Percentiles rank a stretch among this genome's conserved stretches.
phyloP scores from a whole-genome alignment of 2,797 vertebrate genomes.

The Arnoldichthys spilopterus region DNA sequence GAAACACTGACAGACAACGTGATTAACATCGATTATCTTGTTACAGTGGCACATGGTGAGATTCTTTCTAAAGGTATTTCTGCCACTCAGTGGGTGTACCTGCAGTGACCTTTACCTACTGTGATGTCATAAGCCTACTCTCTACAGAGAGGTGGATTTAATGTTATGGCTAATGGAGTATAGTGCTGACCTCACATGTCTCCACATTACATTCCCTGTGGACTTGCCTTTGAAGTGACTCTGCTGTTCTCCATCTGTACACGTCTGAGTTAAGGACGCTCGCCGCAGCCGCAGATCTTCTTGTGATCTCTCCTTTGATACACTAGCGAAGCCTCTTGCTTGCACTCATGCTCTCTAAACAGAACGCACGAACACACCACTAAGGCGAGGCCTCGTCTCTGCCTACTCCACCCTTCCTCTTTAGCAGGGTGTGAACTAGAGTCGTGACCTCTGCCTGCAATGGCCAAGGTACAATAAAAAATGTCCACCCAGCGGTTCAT shows the following conservation, averaged over 20 bases:
- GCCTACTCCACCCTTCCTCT: constrained; percentile 46
- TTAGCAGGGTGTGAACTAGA: constrained; percentile 5
- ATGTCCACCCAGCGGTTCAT: background rate
- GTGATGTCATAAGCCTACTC: too few species aligned
- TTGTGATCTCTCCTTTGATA: constrained; percentile 14
- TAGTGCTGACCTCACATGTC: background rate
- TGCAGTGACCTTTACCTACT: background rate
- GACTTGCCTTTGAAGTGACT: constrained; percentile 1
- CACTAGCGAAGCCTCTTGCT: background rate
- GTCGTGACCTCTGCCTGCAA: constrained; percentile 22
- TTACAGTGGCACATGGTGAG: too few species aligned
- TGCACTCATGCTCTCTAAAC: background rate
- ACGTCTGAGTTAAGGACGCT: background rate
- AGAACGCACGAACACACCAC: constrained; percentile 6
- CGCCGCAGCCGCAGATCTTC: constrained; percentile 2
- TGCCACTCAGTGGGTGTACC: too few species aligned
- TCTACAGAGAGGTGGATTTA: too few species aligned
- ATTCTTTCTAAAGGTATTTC: too few species aligned
- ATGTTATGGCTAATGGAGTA: background rate
- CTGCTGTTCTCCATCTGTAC: background rate
- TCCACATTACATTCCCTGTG: background rate
- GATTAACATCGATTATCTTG: too few species aligned
- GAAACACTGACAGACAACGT: too few species aligned
- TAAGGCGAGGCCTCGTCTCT: constrained; percentile 5
- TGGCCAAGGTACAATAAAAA: constrained; percentile 21